These are phyloP conservation scores for Stegodyphus mimosarum DNA, from an alignment of 1,140 invertebrate species.

Conservation along the genomic window DNA sequence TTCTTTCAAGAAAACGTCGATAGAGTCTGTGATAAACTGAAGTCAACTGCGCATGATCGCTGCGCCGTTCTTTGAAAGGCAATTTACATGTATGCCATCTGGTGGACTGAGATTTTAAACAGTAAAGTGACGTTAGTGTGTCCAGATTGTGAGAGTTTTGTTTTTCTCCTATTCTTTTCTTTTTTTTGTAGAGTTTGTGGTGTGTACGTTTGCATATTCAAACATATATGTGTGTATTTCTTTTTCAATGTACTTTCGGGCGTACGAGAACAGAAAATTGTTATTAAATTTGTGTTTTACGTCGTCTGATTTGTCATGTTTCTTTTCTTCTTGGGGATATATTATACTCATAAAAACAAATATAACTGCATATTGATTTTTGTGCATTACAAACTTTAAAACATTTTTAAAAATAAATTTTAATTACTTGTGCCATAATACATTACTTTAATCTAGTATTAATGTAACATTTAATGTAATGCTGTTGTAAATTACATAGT, in stretches of 20 bases:
- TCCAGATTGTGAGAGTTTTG: constrained; percentile 27
- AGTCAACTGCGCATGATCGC: constrained; percentile 19
- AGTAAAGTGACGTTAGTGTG: constrained; percentile 32
- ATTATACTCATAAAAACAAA: too few relatives aligned
- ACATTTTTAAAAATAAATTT: too few relatives aligned
- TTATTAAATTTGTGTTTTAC: constrained; percentile 61
- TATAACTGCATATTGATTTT: too few relatives aligned
- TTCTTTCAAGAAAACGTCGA: constrained; percentile 38
- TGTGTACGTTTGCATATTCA: constrained; percentile 48
- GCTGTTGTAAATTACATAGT: too few relatives aligned
- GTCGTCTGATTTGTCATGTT: constrained; percentile 26
- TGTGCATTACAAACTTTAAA: too few relatives aligned
- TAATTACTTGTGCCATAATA: too few relatives aligned
- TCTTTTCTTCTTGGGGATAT: too few relatives aligned
- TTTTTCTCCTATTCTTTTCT: constrained; percentile 23
- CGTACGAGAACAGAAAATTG: constrained; percentile 37
- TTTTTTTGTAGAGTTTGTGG: constrained; percentile 53
- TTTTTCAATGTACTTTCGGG: constrained; percentile 53
- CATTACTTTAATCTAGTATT: too few relatives aligned
- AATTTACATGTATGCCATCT: constrained; percentile 19
- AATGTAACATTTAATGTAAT: too few relatives aligned
- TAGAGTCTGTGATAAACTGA: constrained; percentile 59
- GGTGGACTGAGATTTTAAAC: constrained; percentile 46
- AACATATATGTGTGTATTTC: constrained; percentile 35
- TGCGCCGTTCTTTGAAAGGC: neutral